phyloP scores from a whole-genome alignment of 1,140 invertebrate genomes.

The Drosophila quadrilineata region DNA sequence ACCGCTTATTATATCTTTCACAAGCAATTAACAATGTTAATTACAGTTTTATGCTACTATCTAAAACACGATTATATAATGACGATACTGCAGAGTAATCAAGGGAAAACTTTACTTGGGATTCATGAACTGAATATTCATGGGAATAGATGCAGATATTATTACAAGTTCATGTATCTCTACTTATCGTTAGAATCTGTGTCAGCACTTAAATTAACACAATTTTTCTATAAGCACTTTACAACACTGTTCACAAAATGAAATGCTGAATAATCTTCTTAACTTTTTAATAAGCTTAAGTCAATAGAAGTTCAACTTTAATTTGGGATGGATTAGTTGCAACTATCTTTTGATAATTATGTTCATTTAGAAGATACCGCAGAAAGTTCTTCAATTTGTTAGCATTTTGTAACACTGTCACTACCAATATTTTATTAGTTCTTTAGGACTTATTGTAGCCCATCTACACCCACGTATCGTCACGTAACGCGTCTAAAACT shows the following conservation, averaged over 20 bases:
- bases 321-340: too few relatives aligned
- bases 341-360: background rate
- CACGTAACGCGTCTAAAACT: conserved; percentile 71
- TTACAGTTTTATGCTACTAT: conserved; percentile 38
- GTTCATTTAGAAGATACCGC: background rate
- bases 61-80: conserved; percentile 10
- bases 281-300: too few relatives aligned
- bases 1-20: conserved; percentile 63
- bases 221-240: too few relatives aligned
- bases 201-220: too few relatives aligned
- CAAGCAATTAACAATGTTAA: conserved; percentile 67
- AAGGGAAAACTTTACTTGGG: background rate
- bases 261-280: too few relatives aligned
- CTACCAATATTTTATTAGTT: background rate
- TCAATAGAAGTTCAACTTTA: too few relatives aligned
- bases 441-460: conserved; percentile 41
- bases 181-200: too few relatives aligned
- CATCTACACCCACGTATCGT: conserved; percentile 60
- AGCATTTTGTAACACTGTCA: background rate
- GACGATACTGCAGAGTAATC: background rate
- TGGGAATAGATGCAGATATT: background rate
- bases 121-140: background rate
- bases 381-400: background rate
- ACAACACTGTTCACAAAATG: too few relatives aligned
- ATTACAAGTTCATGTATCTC: too few relatives aligned